Conservation (phyloP, 92 coral and sea anemone genomes). For the Zoanthus solanderi region DNA sequence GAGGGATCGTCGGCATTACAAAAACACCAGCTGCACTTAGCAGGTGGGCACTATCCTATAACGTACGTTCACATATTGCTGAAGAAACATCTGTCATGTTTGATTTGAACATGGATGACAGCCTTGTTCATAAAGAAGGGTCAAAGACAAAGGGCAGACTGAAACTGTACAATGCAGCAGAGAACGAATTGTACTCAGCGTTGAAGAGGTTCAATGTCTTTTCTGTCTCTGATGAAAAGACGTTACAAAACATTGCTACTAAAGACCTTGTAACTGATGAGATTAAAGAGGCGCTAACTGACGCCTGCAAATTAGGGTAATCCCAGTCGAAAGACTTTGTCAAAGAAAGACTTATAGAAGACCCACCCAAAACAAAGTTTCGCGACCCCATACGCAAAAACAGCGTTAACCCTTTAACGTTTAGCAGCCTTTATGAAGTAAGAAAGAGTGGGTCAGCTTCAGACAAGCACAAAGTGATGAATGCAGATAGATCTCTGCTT, state of each 20-base stretch:
- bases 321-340: not conserved
- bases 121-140: constrained; percentile 22
- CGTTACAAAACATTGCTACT: constrained; percentile 55
- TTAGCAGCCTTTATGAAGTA: not conserved
- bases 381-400: constrained; percentile 6
- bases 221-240: constrained; percentile 54
- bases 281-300: constrained; percentile 49
- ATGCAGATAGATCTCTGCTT: not conserved
- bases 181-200: constrained; percentile 23
- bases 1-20: constrained; percentile 69
- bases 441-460: not conserved
- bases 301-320: constrained; percentile 22
- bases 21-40: constrained; percentile 64
- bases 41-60: constrained; percentile 71
- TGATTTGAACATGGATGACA: constrained; percentile 1
- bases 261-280: constrained; percentile 56
- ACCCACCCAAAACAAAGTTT: not conserved
- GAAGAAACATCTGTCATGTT: constrained; percentile 35
- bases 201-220: constrained; percentile 63
- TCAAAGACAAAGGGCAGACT: constrained; percentile 22
- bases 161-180: constrained; percentile 47
- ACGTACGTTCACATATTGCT: constrained; percentile 64
- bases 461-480: no score
- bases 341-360: not conserved
- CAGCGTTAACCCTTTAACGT: not conserved